Conservation (phyloP, 2,888 invertebrate species). For the Temnothorax unifasciatus region DNA sequence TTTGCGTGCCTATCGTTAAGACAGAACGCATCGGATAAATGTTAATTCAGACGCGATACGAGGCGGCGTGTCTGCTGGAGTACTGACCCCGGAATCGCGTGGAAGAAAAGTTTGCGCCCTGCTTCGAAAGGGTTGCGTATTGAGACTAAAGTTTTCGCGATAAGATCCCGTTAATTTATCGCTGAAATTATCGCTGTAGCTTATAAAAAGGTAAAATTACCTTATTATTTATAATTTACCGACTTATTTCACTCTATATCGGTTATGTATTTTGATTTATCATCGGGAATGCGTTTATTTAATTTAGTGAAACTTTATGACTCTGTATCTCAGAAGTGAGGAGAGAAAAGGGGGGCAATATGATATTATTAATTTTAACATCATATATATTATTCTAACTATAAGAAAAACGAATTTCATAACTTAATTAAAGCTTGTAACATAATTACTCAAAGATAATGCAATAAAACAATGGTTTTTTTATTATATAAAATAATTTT, state of each 20-base stretch:
- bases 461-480: neutral
- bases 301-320: neutral
- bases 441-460: neutral
- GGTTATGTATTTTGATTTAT: neutral
- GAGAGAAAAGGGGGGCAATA: neutral
- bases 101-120: conserved; percentile 32
- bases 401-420: neutral
- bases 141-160: conserved; percentile 3
- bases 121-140: conserved; percentile 7
- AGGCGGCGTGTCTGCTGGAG: neutral
- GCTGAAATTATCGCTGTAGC: neutral
- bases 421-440: conserved; percentile 13
- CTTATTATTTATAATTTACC: conserved; percentile 6
- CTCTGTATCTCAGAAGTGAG: neutral
- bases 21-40: conserved; percentile 45
- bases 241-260: neutral
- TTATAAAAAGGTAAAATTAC: conserved; percentile 14
- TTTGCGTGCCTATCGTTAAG: conserved; percentile 43
- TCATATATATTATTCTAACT: neutral
- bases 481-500: neutral
- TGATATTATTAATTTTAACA: neutral
- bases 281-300: neutral
- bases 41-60: conserved; percentile 24
- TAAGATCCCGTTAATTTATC: conserved; percentile 23
- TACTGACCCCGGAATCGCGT: conserved; percentile 37